Percentiles rank a stretch among this genome's conserved stretches.
Conservation (phyloP, 2,113 vertebrate genomes). For the Lycaon pictus region DNA sequence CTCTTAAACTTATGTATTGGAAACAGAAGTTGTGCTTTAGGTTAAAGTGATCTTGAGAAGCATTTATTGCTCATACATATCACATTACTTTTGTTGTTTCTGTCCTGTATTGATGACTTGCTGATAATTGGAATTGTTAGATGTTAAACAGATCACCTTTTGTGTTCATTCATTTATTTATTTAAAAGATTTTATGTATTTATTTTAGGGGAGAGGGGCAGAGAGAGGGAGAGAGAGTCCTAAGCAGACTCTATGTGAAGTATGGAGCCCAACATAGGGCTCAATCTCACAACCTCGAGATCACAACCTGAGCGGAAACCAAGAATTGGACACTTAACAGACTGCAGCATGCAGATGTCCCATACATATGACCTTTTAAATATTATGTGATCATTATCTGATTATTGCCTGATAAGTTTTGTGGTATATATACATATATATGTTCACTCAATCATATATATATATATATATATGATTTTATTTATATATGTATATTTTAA, state of each 20-base stretch:
- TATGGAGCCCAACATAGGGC: background rate
- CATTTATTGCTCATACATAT: background rate
- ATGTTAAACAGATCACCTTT: background rate
- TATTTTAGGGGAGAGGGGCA: background rate
- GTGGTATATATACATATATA: background rate
- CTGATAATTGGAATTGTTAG: background rate
- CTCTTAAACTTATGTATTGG: background rate
- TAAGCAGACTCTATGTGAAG: background rate
- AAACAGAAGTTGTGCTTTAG: background rate
- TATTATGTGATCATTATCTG: background rate
- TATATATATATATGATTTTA: too few relatives aligned
- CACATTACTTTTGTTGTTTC: background rate
- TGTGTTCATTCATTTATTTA: too few relatives aligned
- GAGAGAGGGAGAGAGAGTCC: background rate
- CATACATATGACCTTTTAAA: background rate
- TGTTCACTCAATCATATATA: too few relatives aligned
- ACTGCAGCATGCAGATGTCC: background rate
- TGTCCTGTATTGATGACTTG: background rate
- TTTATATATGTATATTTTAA: too few relatives aligned
- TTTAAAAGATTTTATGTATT: background rate
- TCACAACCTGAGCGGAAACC: background rate
- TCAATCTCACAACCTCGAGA: too few relatives aligned
- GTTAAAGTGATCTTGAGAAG: background rate
- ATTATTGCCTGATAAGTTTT: background rate
- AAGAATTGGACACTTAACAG: background rate